These are phyloP conservation scores for Ptychodera flava DNA, from an alignment of 35 echinoderm and acorn worm species.

Conservation along the genomic window DNA sequence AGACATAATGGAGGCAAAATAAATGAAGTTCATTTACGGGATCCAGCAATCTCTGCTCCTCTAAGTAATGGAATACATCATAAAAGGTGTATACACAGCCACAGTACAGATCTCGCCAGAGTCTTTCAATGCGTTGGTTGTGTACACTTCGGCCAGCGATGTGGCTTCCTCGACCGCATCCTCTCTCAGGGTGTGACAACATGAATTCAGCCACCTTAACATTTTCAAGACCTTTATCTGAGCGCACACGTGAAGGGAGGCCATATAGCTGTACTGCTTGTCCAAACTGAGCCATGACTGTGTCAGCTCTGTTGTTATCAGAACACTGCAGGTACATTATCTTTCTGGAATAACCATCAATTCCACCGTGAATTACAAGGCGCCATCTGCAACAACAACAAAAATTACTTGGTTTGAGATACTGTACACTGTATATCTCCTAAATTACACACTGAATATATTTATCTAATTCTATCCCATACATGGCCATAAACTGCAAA, in stretches of 20 bases:
- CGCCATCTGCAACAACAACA: too few relatives aligned
- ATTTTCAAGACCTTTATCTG: not conserved
- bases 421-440: too few relatives aligned
- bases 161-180: not conserved
- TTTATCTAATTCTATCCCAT: too few relatives aligned
- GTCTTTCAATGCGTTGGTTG: too few relatives aligned
- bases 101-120: too few relatives aligned
- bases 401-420: too few relatives aligned
- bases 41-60: not conserved
- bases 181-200: not conserved
- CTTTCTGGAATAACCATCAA: conserved; percentile 2
- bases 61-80: conserved; percentile 17
- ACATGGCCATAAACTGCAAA: too few relatives aligned
- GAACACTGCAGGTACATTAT: conserved; percentile 14
- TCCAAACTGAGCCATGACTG: not conserved
- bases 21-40: not conserved
- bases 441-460: too few relatives aligned
- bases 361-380: not conserved
- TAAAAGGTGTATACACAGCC: conserved; percentile 10
- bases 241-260: not conserved
- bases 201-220: not conserved
- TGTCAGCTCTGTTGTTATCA: not conserved
- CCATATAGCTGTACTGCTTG: not conserved
- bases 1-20: conserved; percentile 10
- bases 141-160: not conserved